phyloP scores from a whole-genome alignment of 2,113 vertebrate species.

The Myiagra hebetior region DNA sequence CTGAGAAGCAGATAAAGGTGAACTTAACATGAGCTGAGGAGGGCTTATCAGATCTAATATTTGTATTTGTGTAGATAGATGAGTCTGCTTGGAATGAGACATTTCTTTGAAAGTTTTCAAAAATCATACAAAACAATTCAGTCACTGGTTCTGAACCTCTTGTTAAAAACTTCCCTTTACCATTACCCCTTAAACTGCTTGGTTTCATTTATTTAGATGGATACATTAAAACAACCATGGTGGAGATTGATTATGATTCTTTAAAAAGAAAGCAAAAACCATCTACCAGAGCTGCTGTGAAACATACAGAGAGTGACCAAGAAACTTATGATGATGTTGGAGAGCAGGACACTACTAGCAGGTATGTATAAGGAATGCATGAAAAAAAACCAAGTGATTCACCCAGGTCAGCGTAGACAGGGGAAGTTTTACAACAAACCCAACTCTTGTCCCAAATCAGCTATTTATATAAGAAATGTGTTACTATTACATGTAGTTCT shows the following conservation, averaged over 20 bases:
- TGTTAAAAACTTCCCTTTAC: neutral
- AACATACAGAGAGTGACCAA: slow-evolving; percentile 62
- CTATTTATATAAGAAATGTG: neutral
- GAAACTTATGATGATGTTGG: slow-evolving; percentile 89
- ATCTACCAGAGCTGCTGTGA: neutral
- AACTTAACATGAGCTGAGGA: neutral
- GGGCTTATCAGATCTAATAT: neutral
- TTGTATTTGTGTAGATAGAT: neutral
- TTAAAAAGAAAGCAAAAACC: slow-evolving; percentile 75
- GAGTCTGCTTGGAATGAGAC: neutral
- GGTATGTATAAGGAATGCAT: slow-evolving; percentile 51
- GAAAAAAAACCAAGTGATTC: neutral
- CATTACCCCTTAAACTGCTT: neutral
- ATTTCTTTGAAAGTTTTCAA: neutral
- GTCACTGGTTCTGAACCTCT: neutral
- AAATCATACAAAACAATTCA: neutral
- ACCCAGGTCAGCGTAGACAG: neutral
- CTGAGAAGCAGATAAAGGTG: neutral
- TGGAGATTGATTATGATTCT: slow-evolving; percentile 86
- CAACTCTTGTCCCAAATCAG: neutral
- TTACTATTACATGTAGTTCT: neutral
- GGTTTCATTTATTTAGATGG: slow-evolving; percentile 76
- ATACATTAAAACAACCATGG: slow-evolving; percentile 87
- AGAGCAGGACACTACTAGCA: slow-evolving; percentile 67
- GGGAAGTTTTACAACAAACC: neutral